Evolutionary conservation across 2,888 invertebrate genomes (phyloP).

Genomic region (Melipona bicolor): DNA sequence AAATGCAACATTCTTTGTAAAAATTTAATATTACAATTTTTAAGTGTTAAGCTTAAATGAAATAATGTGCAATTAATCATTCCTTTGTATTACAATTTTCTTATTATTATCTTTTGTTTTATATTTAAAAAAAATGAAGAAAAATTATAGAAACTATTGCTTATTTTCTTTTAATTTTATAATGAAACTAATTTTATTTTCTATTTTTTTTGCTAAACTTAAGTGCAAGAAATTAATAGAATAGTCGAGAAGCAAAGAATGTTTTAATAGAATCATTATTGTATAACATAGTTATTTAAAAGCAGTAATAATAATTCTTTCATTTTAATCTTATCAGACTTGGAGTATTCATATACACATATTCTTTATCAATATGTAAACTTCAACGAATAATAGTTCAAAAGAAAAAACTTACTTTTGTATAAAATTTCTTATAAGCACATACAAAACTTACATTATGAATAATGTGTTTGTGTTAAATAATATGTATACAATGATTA

Average conservation of each 20-base stretch:
- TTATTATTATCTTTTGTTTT: slow-evolving; percentile 10
- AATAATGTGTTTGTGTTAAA: slow-evolving; percentile 24
- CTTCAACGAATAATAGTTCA: slow-evolving; percentile 13
- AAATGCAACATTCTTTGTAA: slow-evolving; percentile 49
- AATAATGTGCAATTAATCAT: slow-evolving; percentile 11
- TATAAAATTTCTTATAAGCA: slow-evolving; percentile 19
- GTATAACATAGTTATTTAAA: background rate
- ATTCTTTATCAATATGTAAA: slow-evolving; percentile 20
- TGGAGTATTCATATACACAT: slow-evolving; percentile 15
- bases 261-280: slow-evolving; percentile 16
- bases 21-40: slow-evolving; percentile 47
- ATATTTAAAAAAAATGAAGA: background rate
- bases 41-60: slow-evolving; percentile 19
- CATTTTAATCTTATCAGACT: slow-evolving; percentile 44
- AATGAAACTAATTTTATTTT: slow-evolving; percentile 24
- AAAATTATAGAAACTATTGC: slow-evolving; percentile 31
- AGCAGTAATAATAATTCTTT: slow-evolving; percentile 4
- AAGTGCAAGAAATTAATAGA: slow-evolving; percentile 14
- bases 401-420: slow-evolving; percentile 20
- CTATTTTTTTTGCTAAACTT: slow-evolving; percentile 8
- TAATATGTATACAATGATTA: slow-evolving; percentile 23
- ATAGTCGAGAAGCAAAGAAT: background rate
- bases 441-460: slow-evolving; percentile 37
- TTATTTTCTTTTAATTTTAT: slow-evolving; percentile 40
- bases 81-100: slow-evolving; percentile 30